These are phyloP conservation scores for Drosophila barbarae DNA, from an alignment of 2,888 invertebrate genomes.

Conservation along the genomic window DNA sequence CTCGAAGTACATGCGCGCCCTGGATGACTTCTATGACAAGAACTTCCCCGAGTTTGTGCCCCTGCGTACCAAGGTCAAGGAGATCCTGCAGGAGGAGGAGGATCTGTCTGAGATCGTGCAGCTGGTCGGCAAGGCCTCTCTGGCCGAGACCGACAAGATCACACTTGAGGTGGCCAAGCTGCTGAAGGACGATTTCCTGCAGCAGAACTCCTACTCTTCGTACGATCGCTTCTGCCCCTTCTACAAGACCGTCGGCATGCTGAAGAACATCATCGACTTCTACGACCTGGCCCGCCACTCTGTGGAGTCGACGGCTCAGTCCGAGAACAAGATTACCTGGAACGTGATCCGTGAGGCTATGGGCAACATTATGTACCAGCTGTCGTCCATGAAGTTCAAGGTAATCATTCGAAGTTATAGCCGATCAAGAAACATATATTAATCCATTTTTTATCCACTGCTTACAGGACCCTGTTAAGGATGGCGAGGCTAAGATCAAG, in stretches of 20 bases:
- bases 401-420: slow-evolving; percentile 11
- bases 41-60: slow-evolving; percentile 98
- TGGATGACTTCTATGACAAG: slow-evolving; percentile 99
- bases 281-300: slow-evolving; percentile 99
- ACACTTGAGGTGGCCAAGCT: slow-evolving; percentile 99
- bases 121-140: slow-evolving; percentile 98
- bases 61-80: slow-evolving; percentile 95
- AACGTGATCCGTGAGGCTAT: slow-evolving; percentile 97
- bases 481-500: slow-evolving; percentile 98
- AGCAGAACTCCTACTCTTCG: slow-evolving; percentile 98
- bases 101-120: slow-evolving; percentile 99
- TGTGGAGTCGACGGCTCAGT: slow-evolving; percentile 98
- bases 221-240: slow-evolving; percentile 99
- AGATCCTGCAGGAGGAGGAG: slow-evolving; percentile 99
- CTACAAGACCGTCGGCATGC: slow-evolving; percentile 99
- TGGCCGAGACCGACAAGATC: slow-evolving; percentile 99
- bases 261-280: slow-evolving; percentile 98
- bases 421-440: background rate
- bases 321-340: slow-evolving; percentile 99
- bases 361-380: slow-evolving; percentile 96
- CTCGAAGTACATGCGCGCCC: slow-evolving; percentile 98
- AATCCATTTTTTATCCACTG: background rate
- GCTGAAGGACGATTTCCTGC: slow-evolving; percentile 99
- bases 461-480: slow-evolving; percentile 95
- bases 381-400: slow-evolving; percentile 99